A percentile compares a stretch with the other conserved stretches of the same genome.
Evolutionary conservation across 2,888 invertebrate genomes (phyloP).

Genomic region (Oscheius sp.): DNA sequence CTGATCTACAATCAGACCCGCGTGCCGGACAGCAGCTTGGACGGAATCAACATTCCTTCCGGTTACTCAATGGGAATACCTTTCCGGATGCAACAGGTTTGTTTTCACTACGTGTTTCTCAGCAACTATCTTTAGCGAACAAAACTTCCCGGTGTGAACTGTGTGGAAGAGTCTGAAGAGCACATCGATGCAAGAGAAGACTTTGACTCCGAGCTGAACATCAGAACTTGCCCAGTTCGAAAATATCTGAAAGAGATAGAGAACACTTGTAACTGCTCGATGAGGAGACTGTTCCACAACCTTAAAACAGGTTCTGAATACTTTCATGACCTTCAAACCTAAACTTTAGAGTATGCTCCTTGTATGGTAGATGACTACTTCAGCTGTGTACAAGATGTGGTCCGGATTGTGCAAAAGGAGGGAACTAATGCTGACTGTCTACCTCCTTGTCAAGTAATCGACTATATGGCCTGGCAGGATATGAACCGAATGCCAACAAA

Average conservation of each 20-base stretch:
- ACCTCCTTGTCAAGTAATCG: slow-evolving; percentile 68
- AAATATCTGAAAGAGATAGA: slow-evolving; percentile 67
- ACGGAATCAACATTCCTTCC: slow-evolving; percentile 72
- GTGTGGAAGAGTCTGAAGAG: slow-evolving; percentile 61
- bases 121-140: slow-evolving; percentile 56
- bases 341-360: slow-evolving; percentile 27
- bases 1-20: slow-evolving; percentile 72
- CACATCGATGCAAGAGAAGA: slow-evolving; percentile 53
- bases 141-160: slow-evolving; percentile 66
- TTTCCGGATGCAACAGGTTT: slow-evolving; percentile 70
- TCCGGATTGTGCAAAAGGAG: slow-evolving; percentile 49
- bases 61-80: slow-evolving; percentile 73
- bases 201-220: slow-evolving; percentile 59
- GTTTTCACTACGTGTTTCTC: slow-evolving; percentile 10
- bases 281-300: slow-evolving; percentile 58
- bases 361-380: slow-evolving; percentile 72
- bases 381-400: slow-evolving; percentile 64
- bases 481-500: slow-evolving; percentile 70
- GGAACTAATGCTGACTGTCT: slow-evolving; percentile 60
- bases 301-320: neutral
- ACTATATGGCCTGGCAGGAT: slow-evolving; percentile 73
- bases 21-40: slow-evolving; percentile 63
- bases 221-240: slow-evolving; percentile 62
- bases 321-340: neutral
- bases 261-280: slow-evolving; percentile 62